These are phyloP conservation scores for Nudaria mundana DNA, from an alignment of 2,888 invertebrate species.

Conservation along the genomic window DNA sequence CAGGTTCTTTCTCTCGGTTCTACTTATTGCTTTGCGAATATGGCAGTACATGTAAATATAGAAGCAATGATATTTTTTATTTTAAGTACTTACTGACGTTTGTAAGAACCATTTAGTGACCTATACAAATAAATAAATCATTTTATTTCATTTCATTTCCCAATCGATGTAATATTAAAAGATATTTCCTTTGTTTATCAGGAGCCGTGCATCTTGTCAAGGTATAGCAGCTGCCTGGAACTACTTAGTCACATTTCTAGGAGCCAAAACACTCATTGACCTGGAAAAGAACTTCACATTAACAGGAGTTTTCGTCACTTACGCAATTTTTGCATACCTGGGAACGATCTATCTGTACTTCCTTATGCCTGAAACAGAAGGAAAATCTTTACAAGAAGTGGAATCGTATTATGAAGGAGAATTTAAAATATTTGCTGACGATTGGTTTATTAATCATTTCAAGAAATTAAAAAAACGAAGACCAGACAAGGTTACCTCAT, in stretches of 20 bases:
- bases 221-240: slow-evolving; percentile 77
- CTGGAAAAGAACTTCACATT: slow-evolving; percentile 65
- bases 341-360: slow-evolving; percentile 77
- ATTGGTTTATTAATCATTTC: slow-evolving; percentile 62
- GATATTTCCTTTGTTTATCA: slow-evolving; percentile 40
- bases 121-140: too few species aligned
- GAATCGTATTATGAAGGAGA: slow-evolving; percentile 67
- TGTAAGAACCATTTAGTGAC: too few species aligned
- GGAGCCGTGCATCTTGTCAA: slow-evolving; percentile 77
- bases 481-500: not conserved
- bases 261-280: slow-evolving; percentile 77
- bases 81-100: too few species aligned
- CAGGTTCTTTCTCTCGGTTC: too few species aligned
- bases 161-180: too few species aligned
- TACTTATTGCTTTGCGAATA: too few species aligned
- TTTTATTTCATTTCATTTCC: too few species aligned
- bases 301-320: slow-evolving; percentile 74
- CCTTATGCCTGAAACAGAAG: slow-evolving; percentile 80
- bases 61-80: too few species aligned
- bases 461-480: slow-evolving; percentile 48
- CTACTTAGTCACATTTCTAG: slow-evolving; percentile 74
- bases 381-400: slow-evolving; percentile 74
- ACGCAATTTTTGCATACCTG: slow-evolving; percentile 64
- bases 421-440: slow-evolving; percentile 62
- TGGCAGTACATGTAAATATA: too few species aligned